These are phyloP conservation scores for Acrossocheilus wenchowensis DNA, from an alignment of 2,797 vertebrate genomes.

Conservation along the genomic window DNA sequence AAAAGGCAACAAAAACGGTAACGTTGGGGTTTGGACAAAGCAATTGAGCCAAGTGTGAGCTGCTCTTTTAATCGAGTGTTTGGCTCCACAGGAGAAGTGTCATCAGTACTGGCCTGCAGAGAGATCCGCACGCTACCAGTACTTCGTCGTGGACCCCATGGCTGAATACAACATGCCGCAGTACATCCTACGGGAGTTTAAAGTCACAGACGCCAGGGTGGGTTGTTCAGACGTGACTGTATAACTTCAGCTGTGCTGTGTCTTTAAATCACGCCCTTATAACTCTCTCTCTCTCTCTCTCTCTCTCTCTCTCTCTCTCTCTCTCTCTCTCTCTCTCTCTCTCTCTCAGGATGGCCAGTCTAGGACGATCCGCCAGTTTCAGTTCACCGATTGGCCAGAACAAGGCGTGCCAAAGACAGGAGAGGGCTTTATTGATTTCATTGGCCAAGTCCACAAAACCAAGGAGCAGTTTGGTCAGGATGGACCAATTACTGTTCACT, in stretches of 20 bases:
- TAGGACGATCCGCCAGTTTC: constrained; percentile 96
- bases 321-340: constrained; percentile 11
- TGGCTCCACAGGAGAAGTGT: constrained; percentile 88
- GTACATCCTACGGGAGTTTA: constrained; percentile 97
- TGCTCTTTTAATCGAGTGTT: constrained; percentile 11
- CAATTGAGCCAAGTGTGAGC: background rate
- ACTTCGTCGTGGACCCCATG: constrained; percentile 98
- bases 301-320: background rate
- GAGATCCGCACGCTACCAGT: constrained; percentile 95
- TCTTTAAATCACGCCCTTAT: background rate
- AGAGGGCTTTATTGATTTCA: constrained; percentile 97
- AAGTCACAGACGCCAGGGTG: constrained; percentile 95
- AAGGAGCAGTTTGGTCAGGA: constrained; percentile 99
- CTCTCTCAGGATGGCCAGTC: constrained; percentile 91
- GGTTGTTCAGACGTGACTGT: background rate
- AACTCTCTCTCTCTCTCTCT: background rate
- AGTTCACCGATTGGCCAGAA: constrained; percentile 98
- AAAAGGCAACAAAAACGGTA: background rate
- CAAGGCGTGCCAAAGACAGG: constrained; percentile 97
- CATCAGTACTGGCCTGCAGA: constrained; percentile 99
- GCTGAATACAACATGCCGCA: constrained; percentile 99
- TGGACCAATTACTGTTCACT: constrained; percentile 96
- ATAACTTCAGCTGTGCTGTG: background rate
- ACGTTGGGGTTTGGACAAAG: background rate
- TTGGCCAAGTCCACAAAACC: constrained; percentile 98